A percentile compares a stretch with the other conserved stretches of the same genome.
phyloP scores from a whole-genome alignment of 35 echinoderm and acorn worm species.

The Hemicentrotus pulcherrimus region DNA sequence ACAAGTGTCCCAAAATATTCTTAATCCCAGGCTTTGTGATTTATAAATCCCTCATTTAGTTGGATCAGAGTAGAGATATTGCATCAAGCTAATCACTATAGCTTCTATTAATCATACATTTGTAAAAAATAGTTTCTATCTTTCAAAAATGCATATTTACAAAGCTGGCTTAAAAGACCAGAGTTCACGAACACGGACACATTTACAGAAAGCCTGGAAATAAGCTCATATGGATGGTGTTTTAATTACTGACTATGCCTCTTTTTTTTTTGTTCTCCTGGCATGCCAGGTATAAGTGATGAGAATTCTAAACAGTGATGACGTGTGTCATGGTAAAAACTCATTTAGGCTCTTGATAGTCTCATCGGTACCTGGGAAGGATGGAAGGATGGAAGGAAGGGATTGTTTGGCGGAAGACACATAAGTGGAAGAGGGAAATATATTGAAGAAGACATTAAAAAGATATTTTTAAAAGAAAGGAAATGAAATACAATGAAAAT shows the following conservation, averaged over 20 bases:
- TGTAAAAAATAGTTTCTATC: not conserved
- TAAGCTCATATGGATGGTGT: not conserved
- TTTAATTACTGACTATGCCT: not conserved
- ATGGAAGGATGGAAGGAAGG: not conserved
- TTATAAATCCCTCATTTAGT: not conserved
- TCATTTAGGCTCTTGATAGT: not conserved
- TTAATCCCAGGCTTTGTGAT: not conserved
- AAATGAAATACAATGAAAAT: not conserved
- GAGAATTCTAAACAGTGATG: not conserved
- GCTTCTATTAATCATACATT: not conserved
- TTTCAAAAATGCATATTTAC: not conserved
- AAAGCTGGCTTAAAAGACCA: not conserved
- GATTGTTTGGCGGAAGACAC: not conserved
- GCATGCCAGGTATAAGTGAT: not conserved
- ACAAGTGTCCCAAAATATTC: not conserved
- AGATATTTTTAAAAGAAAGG: not conserved
- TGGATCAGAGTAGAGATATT: not conserved
- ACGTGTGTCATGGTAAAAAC: not conserved
- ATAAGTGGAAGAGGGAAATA: not conserved
- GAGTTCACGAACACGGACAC: not conserved
- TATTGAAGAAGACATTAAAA: not conserved
- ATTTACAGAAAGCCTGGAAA: not conserved
- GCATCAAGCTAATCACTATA: too few species aligned
- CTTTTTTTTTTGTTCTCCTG: not conserved
- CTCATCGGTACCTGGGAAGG: not conserved